Percentiles rank a stretch among this genome's conserved stretches.
phyloP scores from a whole-genome alignment of 2,797 vertebrate genomes.

The Lithobates pipiens region DNA sequence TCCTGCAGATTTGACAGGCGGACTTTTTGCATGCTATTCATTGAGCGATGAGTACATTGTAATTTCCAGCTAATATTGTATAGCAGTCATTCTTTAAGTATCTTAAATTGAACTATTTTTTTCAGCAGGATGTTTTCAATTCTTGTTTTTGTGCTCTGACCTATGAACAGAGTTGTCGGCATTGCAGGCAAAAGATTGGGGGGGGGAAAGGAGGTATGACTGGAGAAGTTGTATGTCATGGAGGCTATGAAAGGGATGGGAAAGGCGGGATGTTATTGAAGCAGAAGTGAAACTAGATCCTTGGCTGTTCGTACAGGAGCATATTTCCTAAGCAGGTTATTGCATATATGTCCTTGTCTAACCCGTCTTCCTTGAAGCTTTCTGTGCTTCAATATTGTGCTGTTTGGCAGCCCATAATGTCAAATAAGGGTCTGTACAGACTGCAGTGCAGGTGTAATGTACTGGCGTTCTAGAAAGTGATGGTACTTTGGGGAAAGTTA shows the following conservation, averaged over 20 bases:
- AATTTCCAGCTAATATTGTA: background rate
- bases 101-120: background rate
- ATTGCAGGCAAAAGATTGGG: background rate
- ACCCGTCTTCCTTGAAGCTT: constrained; percentile 27
- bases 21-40: background rate
- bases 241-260: constrained; percentile 30
- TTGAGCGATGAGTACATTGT: background rate
- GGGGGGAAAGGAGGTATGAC: background rate
- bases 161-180: background rate
- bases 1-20: too few species aligned
- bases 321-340: constrained; percentile 41
- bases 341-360: constrained; percentile 45
- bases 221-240: constrained; percentile 28
- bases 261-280: constrained; percentile 46
- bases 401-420: background rate
- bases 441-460: background rate
- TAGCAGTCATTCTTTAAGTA: background rate
- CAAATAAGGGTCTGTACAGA: background rate
- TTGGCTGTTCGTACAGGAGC: constrained; percentile 16
- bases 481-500: too few species aligned
- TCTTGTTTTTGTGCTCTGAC: constrained; percentile 9
- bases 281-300: constrained; percentile 51
- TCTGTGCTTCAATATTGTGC: background rate
- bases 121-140: background rate
- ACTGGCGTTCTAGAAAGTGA: background rate